Conservation (phyloP, 2,888 invertebrate species). For the Caenorhabditis angaria region DNA sequence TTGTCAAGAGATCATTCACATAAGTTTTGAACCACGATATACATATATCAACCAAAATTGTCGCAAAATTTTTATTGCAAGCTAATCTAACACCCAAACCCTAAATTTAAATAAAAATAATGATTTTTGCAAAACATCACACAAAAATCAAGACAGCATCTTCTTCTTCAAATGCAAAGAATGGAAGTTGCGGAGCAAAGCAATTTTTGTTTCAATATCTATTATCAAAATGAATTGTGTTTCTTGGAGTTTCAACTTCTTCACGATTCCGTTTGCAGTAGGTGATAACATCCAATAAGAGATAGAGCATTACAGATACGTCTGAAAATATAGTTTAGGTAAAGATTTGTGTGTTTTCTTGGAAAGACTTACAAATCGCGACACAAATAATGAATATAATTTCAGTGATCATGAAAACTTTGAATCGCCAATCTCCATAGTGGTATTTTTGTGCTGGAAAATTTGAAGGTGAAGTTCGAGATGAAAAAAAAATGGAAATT, state of each 20-base stretch:
- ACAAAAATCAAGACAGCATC: not conserved
- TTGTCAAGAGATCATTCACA: too few species aligned
- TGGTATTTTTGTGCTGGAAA: too few species aligned
- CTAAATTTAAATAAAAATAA: not conserved
- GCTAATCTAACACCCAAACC: not conserved
- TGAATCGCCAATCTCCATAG: too few species aligned
- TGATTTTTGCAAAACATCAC: not conserved
- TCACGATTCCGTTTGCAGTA: not conserved
- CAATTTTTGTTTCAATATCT: not conserved
- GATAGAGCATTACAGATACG: not conserved
- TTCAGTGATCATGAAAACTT: too few species aligned
- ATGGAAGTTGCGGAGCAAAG: not conserved
- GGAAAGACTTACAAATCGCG: conserved; percentile 16
- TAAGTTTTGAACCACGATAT: too few species aligned
- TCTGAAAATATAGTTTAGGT: conserved; percentile 4
- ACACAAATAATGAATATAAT: conserved; percentile 8
- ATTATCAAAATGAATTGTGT: not conserved
- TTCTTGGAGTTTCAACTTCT: not conserved
- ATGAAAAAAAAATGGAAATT: too few species aligned
- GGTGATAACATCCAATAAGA: not conserved
- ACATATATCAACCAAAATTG: not conserved
- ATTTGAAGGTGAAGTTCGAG: too few species aligned
- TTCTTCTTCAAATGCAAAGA: not conserved
- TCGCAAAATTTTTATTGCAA: not conserved
- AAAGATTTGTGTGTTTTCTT: not conserved